phyloP scores from a whole-genome alignment of 2,888 invertebrate genomes.

The Dyspetes luteomarginatus region DNA sequence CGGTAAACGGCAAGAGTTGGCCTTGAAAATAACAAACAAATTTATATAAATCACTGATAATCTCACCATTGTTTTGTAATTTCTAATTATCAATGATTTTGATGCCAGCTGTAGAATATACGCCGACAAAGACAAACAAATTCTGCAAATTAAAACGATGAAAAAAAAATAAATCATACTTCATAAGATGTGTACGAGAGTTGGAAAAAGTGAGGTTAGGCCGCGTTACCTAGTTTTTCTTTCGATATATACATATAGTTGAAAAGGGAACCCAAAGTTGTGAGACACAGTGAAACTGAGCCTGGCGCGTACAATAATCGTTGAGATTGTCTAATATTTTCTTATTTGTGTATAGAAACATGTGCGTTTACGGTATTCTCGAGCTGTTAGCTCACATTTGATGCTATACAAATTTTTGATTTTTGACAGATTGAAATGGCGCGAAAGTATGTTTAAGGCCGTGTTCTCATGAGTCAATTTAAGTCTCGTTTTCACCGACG shows the following conservation, averaged over 20 bases:
- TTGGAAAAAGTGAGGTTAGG: background rate
- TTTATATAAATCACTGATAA: background rate
- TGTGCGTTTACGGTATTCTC: background rate
- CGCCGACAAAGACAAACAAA: background rate
- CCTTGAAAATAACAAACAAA: background rate
- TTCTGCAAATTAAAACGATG: background rate
- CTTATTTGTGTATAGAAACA: background rate
- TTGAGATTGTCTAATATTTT: background rate
- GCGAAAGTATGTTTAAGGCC: no score
- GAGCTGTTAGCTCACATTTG: background rate
- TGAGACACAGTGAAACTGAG: background rate
- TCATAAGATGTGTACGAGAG: background rate
- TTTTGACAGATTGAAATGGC: background rate
- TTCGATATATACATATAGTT: background rate
- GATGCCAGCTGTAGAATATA: constrained; percentile 21
- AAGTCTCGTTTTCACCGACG: no score
- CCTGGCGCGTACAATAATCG: background rate
- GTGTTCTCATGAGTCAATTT: no score
- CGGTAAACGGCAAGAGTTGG: background rate
- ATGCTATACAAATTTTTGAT: background rate
- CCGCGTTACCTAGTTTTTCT: no score
- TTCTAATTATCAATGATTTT: background rate
- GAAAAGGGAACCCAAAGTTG: background rate
- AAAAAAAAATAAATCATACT: background rate
- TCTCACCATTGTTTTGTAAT: constrained; percentile 48